phyloP scores from a whole-genome alignment of 2,888 invertebrate species.

The Spilosoma lubricipeda region DNA sequence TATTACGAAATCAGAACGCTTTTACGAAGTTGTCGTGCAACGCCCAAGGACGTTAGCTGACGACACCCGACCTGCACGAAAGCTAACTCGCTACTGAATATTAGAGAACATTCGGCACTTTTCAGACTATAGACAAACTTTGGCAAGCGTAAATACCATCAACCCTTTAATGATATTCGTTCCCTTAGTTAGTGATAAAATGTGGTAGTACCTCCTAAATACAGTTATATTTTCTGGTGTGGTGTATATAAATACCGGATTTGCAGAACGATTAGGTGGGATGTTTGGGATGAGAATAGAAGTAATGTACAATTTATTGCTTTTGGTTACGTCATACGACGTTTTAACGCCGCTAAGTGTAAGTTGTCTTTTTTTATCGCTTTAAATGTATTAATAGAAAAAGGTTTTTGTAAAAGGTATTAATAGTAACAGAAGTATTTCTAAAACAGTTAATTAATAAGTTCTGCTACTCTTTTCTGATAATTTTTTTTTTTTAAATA shows the following conservation, averaged over 20 bases:
- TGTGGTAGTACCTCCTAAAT: background rate
- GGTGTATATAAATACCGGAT: background rate
- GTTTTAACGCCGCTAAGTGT: background rate
- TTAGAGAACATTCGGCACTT: slow-evolving; percentile 6
- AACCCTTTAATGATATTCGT: background rate
- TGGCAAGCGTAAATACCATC: background rate
- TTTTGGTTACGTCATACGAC: background rate
- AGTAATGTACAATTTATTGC: background rate
- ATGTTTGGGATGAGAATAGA: background rate
- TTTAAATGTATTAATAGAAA: background rate
- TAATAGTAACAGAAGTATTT: no score
- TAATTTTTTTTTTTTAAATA: no score
- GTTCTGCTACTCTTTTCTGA: no score
- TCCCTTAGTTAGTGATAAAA: background rate
- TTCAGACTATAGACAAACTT: slow-evolving; percentile 3
- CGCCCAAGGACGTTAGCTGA: background rate
- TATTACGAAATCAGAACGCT: background rate
- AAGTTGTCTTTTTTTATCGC: background rate
- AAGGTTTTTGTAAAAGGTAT: background rate
- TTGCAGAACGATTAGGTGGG: background rate
- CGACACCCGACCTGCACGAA: slow-evolving; percentile 14
- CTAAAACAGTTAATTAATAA: no score
- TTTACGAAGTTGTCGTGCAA: slow-evolving; percentile 6
- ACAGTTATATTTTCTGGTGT: background rate
- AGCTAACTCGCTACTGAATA: slow-evolving; percentile 17